phyloP scores from a whole-genome alignment of 2,888 invertebrate genomes.

The Platycnemis pennipes region DNA sequence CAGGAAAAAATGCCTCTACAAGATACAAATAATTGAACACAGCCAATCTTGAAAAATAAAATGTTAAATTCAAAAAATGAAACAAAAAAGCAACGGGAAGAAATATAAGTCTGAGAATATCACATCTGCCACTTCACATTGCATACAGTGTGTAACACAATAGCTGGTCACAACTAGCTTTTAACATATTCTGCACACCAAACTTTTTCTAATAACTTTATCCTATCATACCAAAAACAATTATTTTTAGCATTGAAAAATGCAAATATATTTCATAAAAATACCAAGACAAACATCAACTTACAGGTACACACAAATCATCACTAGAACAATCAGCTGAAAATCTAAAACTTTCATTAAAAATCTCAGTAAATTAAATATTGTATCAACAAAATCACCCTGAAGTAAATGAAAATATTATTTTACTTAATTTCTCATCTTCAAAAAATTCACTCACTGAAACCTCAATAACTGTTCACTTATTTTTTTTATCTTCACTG shows the following conservation, averaged over 20 bases:
- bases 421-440: background rate
- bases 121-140: background rate
- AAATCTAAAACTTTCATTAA: background rate
- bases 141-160: background rate
- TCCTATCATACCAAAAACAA: background rate
- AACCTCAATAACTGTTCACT: conserved; percentile 19
- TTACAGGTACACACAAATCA: background rate
- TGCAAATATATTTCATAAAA: background rate
- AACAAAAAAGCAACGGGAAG: background rate
- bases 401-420: background rate
- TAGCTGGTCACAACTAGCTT: background rate
- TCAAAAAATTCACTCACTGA: background rate
- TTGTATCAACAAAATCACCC: background rate
- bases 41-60: background rate
- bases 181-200: too few relatives aligned
- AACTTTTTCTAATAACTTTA: background rate
- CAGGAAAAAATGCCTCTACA: too few relatives aligned
- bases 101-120: background rate
- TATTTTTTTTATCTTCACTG: conserved; percentile 60
- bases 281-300: background rate
- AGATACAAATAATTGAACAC: background rate
- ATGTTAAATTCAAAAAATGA: background rate
- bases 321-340: background rate
- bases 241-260: background rate
- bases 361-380: background rate